Base-by-base conservation (phyloP, 1,140 invertebrate species). In the Heliconius nattereri region DNA sequence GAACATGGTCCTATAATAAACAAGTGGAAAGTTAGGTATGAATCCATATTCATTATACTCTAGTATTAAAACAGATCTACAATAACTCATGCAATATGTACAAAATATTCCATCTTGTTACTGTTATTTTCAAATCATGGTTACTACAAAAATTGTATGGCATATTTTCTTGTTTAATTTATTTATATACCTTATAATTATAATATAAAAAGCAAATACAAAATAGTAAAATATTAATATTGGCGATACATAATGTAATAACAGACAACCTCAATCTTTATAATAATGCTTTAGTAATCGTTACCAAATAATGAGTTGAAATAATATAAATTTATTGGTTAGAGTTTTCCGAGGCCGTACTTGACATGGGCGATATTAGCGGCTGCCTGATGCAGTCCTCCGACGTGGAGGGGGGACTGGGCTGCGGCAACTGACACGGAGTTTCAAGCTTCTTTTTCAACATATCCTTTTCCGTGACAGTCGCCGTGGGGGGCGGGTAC, bases 331-430 rank as follows among this genome's bases (percentile, higher is more conserved):
- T n/a, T 37, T 20, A 72, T 66, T 71, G n/a, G n/a, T 78, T 54
- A 7, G 78, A 78, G 29, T 73, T 78, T 49, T 78, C 78, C 2
- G 78, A 78, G 16, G 71, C 71, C 35, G 78, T 78, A 23, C 66
- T 54, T 37, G 78, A 57, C 72, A 78, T 74, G 7, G 78, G 78
- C 57, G 78, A 78, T 78, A 78, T 78, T 16, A 78, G 78, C 5
- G 78, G 78, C 26, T 74, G 72, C 7, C 73, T 78, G 35, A 70
- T 78, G 72, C 78, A 78, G 54, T 78, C 78, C 37, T 78, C 78
- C 57, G 78, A 78, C n/a, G 60, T n/a, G 1, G 78, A 78, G 3
- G 73, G 54, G 9, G 78, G 78, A 54, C 78, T 78, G 16, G n/a
- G 71, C n/a, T 49, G 77, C 3, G n/a, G 76, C 40, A 66, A 16